Conservation (phyloP, 2,797 vertebrate genomes). For the Callimico goeldii region DNA sequence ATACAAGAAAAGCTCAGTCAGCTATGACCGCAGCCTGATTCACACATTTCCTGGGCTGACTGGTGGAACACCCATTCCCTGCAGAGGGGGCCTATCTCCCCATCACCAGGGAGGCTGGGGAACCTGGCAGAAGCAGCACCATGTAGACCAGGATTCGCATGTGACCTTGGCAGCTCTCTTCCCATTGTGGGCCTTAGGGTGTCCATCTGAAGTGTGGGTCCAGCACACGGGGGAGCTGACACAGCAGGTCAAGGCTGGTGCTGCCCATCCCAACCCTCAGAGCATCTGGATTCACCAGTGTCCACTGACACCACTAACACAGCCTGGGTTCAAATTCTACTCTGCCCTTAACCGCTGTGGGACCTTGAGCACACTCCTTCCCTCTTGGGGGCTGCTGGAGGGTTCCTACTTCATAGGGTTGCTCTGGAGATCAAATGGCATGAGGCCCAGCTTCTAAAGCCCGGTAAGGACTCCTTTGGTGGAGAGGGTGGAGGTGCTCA, state of each 20-base stretch:
- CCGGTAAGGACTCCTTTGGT: neutral
- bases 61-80: fast-evolving
- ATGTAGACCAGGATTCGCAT: neutral
- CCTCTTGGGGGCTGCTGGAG: neutral
- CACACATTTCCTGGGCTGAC: neutral
- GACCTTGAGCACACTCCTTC: neutral
- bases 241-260: neutral
- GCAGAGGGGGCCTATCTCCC: neutral
- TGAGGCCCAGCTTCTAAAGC: neutral
- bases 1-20: neutral
- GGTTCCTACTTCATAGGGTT: neutral
- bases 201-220: neutral
- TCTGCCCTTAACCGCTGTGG: neutral
- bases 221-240: neutral
- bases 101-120: neutral
- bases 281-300: neutral
- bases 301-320: neutral
- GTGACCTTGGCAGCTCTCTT: neutral
- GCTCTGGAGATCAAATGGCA: neutral
- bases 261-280: neutral
- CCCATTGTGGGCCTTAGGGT: neutral
- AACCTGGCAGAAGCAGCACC: neutral
- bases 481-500: neutral
- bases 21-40: neutral
- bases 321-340: neutral